Evolutionary conservation across 2,797 vertebrate genomes (phyloP).

Genomic region (Lycodopsis pacificus): DNA sequence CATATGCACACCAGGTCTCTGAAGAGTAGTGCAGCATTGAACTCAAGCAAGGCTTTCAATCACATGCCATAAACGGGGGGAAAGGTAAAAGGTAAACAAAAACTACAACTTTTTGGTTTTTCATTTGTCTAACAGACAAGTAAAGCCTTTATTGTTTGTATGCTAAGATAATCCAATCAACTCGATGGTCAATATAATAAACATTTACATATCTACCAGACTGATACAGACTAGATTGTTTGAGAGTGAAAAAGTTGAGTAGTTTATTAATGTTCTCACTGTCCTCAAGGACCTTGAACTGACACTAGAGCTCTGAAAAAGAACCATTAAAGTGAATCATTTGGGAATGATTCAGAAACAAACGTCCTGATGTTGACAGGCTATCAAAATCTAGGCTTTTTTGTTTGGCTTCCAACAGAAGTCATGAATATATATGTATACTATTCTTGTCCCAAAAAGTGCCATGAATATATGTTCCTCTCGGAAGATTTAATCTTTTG

Average conservation of each 20-base stretch:
- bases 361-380: not conserved
- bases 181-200: not conserved
- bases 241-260: not conserved
- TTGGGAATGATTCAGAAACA: not conserved
- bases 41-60: slow-evolving; percentile 1
- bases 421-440: not conserved
- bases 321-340: not conserved
- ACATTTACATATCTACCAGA: not conserved
- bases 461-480: not conserved
- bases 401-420: not conserved
- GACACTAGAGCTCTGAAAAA: not conserved
- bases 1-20: slow-evolving; percentile 9
- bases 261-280: not conserved
- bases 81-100: not conserved
- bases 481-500: not conserved
- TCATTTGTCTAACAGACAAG: not conserved
- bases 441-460: not conserved
- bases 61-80: not conserved
- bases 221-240: not conserved
- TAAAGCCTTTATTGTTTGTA: not conserved
- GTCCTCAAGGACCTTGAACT: not conserved
- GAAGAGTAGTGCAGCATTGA: slow-evolving; percentile 12
- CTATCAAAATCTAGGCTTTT: not conserved
- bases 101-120: not conserved
- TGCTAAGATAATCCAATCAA: not conserved